phyloP scores from a whole-genome alignment of 2,797 vertebrate species.

The Tokudaia muenninki region DNA sequence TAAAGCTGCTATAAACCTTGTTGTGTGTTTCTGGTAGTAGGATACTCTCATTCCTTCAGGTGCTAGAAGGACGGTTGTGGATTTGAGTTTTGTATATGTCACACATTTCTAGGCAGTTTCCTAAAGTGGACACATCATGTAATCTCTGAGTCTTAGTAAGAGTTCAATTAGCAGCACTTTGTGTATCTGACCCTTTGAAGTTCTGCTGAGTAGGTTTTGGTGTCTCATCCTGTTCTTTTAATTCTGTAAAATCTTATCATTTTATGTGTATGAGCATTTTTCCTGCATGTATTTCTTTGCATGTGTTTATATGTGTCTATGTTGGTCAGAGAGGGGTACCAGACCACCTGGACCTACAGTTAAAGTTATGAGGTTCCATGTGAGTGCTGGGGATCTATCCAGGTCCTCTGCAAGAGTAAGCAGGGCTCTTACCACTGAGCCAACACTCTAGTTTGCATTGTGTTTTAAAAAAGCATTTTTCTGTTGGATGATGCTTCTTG shows the following conservation, averaged over 20 bases:
- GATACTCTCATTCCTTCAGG: background rate
- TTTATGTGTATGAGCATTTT: background rate
- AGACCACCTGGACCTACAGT: background rate
- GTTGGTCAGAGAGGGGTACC: background rate
- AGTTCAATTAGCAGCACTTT: background rate
- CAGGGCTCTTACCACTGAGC: background rate
- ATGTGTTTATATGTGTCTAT: background rate
- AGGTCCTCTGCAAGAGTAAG: background rate
- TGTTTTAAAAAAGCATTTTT: background rate
- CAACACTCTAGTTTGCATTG: background rate
- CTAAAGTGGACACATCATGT: background rate
- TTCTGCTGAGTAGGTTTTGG: background rate
- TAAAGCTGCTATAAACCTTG: background rate
- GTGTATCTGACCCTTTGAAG: background rate
- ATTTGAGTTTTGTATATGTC: background rate
- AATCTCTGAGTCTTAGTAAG: background rate
- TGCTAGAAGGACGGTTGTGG: background rate
- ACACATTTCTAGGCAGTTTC: conserved; percentile 1
- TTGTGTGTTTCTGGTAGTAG: background rate
- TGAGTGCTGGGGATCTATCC: background rate
- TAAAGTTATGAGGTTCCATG: background rate
- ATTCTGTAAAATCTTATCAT: background rate
- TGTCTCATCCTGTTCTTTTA: background rate
- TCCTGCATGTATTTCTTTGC: background rate
- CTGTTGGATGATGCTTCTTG: conserved; percentile 30